A percentile compares a stretch with the other conserved stretches of the same genome.
phyloP scores from a whole-genome alignment of 2,888 invertebrate species.

The Elmis aenea region DNA sequence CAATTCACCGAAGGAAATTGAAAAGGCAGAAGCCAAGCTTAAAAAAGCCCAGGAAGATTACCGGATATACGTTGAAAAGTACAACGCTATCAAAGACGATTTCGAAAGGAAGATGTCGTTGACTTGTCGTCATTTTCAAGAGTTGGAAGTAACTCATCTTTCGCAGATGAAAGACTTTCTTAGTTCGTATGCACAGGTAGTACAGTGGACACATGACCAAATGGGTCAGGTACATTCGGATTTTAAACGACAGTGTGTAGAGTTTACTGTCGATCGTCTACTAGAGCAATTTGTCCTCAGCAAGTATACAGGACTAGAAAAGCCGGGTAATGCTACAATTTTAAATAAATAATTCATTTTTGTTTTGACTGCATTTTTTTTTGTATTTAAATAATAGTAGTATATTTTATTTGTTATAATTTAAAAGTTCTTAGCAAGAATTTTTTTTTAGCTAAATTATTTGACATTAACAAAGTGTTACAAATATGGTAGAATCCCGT shows the following conservation, averaged over 20 bases:
- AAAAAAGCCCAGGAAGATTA: conserved; percentile 96
- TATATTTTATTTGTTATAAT: too few relatives aligned
- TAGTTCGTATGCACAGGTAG: conserved; percentile 78
- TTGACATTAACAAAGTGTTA: too few relatives aligned
- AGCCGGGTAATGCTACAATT: conserved; percentile 64
- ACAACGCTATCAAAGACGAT: conserved; percentile 82
- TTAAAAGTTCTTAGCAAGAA: too few relatives aligned
- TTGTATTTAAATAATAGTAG: background rate
- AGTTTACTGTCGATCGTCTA: conserved; percentile 88
- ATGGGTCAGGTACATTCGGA: conserved; percentile 92
- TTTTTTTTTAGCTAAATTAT: too few relatives aligned
- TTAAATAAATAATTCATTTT: conserved; percentile 3
- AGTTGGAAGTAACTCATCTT: conserved; percentile 87
- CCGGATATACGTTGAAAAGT: conserved; percentile 85
- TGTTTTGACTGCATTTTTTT: background rate
- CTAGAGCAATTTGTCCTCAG: conserved; percentile 86
- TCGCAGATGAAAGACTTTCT: conserved; percentile 95
- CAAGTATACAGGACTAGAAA: conserved; percentile 90
- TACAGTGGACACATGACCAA: conserved; percentile 85
- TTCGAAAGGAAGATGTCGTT: conserved; percentile 95
- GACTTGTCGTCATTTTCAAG: conserved; percentile 91
- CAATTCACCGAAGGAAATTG: conserved; percentile 85
- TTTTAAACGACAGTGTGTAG: conserved; percentile 85
- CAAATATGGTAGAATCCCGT: too few relatives aligned
- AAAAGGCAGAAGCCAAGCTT: conserved; percentile 87